These are phyloP conservation scores for Aselliscus stoliczkanus DNA, from an alignment of 2,797 vertebrate genomes.

Conservation along the genomic window DNA sequence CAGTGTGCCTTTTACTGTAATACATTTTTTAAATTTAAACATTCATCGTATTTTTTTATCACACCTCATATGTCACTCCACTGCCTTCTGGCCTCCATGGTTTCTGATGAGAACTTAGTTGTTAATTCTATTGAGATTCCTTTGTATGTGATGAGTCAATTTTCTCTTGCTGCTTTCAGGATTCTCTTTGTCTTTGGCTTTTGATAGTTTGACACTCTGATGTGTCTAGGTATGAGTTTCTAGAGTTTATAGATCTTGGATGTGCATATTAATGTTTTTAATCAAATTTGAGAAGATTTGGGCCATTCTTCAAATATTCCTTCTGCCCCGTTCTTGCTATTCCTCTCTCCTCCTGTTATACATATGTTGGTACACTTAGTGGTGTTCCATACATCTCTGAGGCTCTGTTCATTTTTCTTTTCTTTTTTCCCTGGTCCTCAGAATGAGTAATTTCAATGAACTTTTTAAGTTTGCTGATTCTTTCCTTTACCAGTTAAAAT, in stretches of 20 bases:
- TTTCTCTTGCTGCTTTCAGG: not conserved
- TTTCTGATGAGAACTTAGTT: not conserved
- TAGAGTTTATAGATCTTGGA: not conserved
- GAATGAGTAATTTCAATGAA: not conserved
- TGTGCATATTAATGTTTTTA: not conserved
- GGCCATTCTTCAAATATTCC: not conserved
- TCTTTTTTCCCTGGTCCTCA: not conserved
- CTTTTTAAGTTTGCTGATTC: not conserved
- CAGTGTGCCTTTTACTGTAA: no score
- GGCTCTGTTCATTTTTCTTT: not conserved
- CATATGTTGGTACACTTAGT: no score
- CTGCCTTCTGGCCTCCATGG: not conserved
- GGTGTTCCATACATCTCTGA: not conserved
- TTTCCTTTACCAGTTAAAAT: not conserved
- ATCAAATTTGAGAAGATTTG: not conserved
- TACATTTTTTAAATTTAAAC: no score
- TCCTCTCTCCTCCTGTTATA: not conserved
- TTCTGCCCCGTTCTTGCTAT: not conserved
- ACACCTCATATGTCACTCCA: not conserved
- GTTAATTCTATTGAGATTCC: not conserved
- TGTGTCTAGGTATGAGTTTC: not conserved
- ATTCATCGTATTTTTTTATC: no score
- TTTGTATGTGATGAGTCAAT: not conserved
- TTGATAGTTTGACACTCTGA: not conserved
- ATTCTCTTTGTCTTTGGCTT: not conserved